Base-by-base conservation (phyloP, 1,140 invertebrate species). In the Tachypleus tridentatus region DNA sequence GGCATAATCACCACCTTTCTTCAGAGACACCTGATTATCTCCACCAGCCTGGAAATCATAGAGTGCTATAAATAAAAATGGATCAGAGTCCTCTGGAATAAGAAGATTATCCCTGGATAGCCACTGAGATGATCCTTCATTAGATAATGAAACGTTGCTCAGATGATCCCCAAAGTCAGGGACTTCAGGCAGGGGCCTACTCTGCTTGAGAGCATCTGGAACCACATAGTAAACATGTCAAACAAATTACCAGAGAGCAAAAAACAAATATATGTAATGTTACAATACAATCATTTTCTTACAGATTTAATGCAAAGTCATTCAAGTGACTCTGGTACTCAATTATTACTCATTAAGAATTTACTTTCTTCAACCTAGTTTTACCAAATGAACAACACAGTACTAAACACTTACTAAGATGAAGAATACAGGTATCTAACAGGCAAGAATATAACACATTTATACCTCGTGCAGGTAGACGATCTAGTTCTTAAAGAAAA, bases 31-130 rank as follows among this genome's bases (percentile, higher is more conserved):
- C 79, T 99, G 97, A 81, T 99, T 98, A 76, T 98, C 96, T 56
- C 96, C 96, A 63, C 82, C 81, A 60, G 82, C 93, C 79, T 97
- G 91, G 79, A 99, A 99, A 79, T 99, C 97, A 77, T 99, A 99
- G 60, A 98, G 82, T n/a, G 96, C 96, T 54, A 98, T 93, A 74
- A 88, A 98, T 65, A 93, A 82, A 77, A 89, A 92, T 51, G 88
- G 89, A 72, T 94, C 92, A 74, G 91, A 88, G 68, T 86, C 84
- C 72, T 92, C 91, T 7, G 88, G 70, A n/a, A 73, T 84, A 67
- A 97, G 79, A 51, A 97, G 84, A 78, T 97, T 97, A 78, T 98
- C 94, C 76, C 94, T 94, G 61, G 92, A 96, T 63, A 92, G 94
- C 94, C 93, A 98, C 78, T 89, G 67, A 50, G 62, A 70, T 73